Evolutionary conservation across 2,888 invertebrate genomes (phyloP).

Genomic region (Drosophila neotestacea): DNA sequence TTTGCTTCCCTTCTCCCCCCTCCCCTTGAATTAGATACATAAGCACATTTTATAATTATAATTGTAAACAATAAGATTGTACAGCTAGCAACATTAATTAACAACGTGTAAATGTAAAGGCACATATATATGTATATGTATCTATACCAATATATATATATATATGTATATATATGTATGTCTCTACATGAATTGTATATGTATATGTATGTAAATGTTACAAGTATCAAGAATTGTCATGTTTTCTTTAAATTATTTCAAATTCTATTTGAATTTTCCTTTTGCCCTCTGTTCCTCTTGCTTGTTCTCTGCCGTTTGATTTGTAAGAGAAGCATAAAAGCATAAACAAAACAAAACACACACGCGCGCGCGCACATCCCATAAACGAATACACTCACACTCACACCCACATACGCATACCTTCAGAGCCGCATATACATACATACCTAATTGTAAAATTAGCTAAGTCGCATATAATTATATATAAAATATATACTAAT

Average conservation of each 20-base stretch:
- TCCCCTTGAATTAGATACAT: background rate
- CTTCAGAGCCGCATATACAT: conserved; percentile 17
- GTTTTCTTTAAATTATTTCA: background rate
- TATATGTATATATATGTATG: conserved; percentile 29
- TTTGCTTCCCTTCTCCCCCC: background rate
- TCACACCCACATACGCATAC: conserved; percentile 16
- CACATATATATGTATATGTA: conserved; percentile 35
- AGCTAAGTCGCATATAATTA: conserved; percentile 46
- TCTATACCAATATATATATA: conserved; percentile 33
- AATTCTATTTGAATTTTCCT: background rate
- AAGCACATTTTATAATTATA: conserved; percentile 11
- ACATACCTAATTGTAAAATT: conserved; percentile 50
- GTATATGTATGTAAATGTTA: conserved; percentile 44
- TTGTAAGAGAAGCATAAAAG: background rate
- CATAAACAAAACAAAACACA: background rate
- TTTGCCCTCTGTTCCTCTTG: background rate
- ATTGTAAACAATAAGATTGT: conserved; percentile 33
- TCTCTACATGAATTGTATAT: conserved; percentile 33
- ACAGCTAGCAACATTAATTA: conserved; percentile 49
- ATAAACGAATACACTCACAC: background rate
- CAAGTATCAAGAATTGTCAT: conserved; percentile 14
- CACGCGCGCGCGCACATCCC: background rate
- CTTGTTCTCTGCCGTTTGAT: background rate
- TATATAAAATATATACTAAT: conserved; percentile 40
- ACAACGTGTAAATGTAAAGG: conserved; percentile 44